These are phyloP conservation scores for Martes martes DNA, from an alignment of 2,113 vertebrate genomes.

Conservation along the genomic window DNA sequence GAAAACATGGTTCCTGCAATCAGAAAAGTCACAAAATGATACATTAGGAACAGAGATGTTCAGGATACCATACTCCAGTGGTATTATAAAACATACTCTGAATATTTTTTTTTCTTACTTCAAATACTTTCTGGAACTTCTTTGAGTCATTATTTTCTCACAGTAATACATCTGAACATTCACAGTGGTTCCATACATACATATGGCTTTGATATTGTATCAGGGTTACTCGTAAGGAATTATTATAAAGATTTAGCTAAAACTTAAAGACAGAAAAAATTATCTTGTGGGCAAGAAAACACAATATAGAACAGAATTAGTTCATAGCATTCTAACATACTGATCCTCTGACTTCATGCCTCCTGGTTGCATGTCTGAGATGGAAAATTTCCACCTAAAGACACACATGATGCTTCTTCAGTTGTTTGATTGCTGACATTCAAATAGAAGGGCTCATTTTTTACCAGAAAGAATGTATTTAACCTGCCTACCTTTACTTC, in stretches of 20 bases:
- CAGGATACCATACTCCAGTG: not conserved
- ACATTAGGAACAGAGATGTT: not conserved
- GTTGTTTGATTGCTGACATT: not conserved
- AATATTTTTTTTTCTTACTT: not conserved
- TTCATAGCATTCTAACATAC: not conserved
- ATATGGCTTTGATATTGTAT: not conserved
- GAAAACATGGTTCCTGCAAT: not conserved
- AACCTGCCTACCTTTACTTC: not conserved
- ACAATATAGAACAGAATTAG: not conserved
- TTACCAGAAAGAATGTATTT: not conserved
- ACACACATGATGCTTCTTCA: not conserved
- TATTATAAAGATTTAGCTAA: not conserved
- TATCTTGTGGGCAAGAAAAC: not conserved
- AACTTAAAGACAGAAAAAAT: not conserved
- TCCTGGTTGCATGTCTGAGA: not conserved
- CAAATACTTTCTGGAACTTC: not conserved
- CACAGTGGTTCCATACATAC: not conserved
- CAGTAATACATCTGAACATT: not conserved
- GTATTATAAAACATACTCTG: not conserved
- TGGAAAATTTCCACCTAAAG: not conserved
- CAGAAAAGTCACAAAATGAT: not conserved
- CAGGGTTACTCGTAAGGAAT: not conserved
- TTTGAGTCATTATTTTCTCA: not conserved
- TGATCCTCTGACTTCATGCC: not conserved
- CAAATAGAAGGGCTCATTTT: not conserved